phyloP scores from a whole-genome alignment of 2,888 invertebrate genomes.

The Automeris io region DNA sequence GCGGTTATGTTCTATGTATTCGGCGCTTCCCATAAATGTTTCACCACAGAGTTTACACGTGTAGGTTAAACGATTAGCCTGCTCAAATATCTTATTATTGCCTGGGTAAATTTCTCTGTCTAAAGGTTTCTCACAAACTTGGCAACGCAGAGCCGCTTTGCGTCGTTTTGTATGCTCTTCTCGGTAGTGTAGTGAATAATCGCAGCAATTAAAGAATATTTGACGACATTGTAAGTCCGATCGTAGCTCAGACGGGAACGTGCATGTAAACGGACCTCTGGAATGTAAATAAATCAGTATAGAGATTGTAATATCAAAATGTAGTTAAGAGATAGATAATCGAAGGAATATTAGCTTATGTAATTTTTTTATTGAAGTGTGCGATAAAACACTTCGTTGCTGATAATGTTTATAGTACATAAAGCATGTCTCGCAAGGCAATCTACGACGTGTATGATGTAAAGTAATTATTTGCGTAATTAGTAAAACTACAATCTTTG shows the following conservation, averaged over 20 bases:
- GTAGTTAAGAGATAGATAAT: no score
- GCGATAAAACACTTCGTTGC: no score
- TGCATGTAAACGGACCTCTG: constrained; percentile 68
- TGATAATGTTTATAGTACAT: no score
- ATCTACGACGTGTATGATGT: no score
- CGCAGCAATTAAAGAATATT: constrained; percentile 67
- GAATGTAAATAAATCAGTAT: constrained; percentile 9
- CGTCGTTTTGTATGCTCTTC: constrained; percentile 68
- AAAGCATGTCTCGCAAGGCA: no score
- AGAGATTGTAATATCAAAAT: not conserved
- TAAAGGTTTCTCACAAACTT: constrained; percentile 66
- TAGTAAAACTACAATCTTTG: no score
- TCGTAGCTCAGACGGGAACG: constrained; percentile 50
- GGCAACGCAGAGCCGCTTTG: constrained; percentile 64
- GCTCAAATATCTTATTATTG: constrained; percentile 25
- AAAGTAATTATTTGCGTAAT: no score
- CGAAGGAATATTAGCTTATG: no score
- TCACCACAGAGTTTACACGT: constrained; percentile 53
- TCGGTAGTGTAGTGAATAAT: constrained; percentile 65
- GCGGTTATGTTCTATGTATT: constrained; percentile 59
- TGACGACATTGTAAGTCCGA: constrained; percentile 59
- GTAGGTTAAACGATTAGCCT: constrained; percentile 31
- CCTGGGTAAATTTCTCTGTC: constrained; percentile 41
- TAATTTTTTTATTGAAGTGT: no score
- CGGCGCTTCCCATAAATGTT: constrained; percentile 42